Evolutionary conservation across 2,888 invertebrate genomes (phyloP), one percentile per base, ranked within the genome.

Genomic region (Callosobruchus maculatus): DNA sequence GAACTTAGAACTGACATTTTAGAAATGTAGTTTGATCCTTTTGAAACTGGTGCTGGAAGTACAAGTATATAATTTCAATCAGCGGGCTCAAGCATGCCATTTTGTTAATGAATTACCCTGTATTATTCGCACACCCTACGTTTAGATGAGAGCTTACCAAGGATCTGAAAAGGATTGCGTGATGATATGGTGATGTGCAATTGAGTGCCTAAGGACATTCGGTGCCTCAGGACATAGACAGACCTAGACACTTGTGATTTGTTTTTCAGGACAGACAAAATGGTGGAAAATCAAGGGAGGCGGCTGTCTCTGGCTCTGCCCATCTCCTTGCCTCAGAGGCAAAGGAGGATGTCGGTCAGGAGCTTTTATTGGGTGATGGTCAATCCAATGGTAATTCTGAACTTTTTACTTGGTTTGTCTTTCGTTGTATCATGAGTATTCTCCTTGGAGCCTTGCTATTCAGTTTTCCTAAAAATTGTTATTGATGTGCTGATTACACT

Each of bases 301-400:
- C 70, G 82, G 74, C 76, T 78, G 70, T 82, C 82, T 0, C 74
- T 81, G 68, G 78, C 77, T 70, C 71, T 80, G 70, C 79, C 81
- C 9, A 71, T 74, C 49, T 68, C 77, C 9, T 72, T 79, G 68
- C 78, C 80, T 5, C 77, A 77, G 31, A 81, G 78, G 71, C 82
- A 81, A 68, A 78, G 84, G 74, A 79, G 84, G 76, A 82, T 84
- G 82, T 84, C 84, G 22, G 82, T 84, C 68, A 78, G 83, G 73
- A 84, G 83, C 74, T 84, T 84, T 74, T 83, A 84, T 74, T 84
- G 84, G 84, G 81, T 82, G 20, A 78, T 82, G 73, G 82, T 81
- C 21, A 82, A 82, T 78, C 80, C 80, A 3, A 76, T 81, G 82
- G 82, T 82, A 81, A 81, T 75, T 72, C 4, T 49, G 13, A 49